Conservation (phyloP, 2,888 invertebrate genomes). For the Stenichneumon culpator region DNA sequence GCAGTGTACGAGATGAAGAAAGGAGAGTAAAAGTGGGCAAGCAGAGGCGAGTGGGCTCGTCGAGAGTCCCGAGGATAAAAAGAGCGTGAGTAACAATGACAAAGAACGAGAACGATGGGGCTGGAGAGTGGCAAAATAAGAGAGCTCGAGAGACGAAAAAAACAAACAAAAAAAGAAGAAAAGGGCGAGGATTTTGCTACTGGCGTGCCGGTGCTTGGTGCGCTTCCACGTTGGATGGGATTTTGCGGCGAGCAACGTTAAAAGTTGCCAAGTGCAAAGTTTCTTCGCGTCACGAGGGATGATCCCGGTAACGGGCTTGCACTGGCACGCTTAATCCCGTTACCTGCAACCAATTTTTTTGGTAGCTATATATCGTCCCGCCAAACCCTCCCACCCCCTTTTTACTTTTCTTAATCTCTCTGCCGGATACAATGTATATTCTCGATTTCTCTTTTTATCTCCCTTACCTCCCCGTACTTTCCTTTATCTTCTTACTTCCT, state of each 20-base stretch:
- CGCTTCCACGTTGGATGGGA: constrained; percentile 68
- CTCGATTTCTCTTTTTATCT: constrained; percentile 32
- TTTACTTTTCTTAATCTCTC: constrained; percentile 29
- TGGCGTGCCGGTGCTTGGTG: not conserved
- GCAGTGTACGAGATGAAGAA: constrained; percentile 57
- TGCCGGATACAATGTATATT: constrained; percentile 45
- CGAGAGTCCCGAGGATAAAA: constrained; percentile 14
- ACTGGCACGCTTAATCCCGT: constrained; percentile 83
- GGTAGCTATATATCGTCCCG: constrained; percentile 16
- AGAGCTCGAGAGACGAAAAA: constrained; percentile 18
- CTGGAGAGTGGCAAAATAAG: constrained; percentile 58
- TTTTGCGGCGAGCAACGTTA: constrained; percentile 80
- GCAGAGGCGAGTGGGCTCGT: constrained; percentile 21
- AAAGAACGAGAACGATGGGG: constrained; percentile 43
- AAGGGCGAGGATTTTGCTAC: constrained; percentile 33
- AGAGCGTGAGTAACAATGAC: constrained; percentile 54
- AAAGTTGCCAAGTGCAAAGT: constrained; percentile 84
- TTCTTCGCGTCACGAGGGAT: constrained; percentile 78
- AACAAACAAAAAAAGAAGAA: not conserved
- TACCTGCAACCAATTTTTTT: constrained; percentile 83
- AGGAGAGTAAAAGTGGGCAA: constrained; percentile 55
- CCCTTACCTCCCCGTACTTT: not conserved
- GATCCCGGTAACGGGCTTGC: constrained; percentile 80
- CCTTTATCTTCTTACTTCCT: not conserved
- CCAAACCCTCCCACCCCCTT: constrained; percentile 31